A percentile compares a stretch with the other conserved stretches of the same genome.
These are phyloP conservation scores for Antheraea assamensis DNA, from an alignment of 2,888 invertebrate genomes.

Conservation along the genomic window DNA sequence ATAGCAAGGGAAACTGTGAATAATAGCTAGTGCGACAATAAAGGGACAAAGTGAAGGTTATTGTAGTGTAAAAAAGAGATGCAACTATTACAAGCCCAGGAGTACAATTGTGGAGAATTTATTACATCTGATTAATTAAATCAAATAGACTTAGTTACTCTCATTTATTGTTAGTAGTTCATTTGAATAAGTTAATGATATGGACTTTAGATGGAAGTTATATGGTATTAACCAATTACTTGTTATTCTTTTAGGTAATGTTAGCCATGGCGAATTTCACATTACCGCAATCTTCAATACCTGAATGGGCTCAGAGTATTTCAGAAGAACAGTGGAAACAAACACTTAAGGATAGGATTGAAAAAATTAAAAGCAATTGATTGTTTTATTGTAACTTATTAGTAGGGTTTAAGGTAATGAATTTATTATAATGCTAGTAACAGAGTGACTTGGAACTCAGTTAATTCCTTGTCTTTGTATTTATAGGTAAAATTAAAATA, in stretches of 20 bases:
- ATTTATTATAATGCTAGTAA: neutral
- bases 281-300: conserved; percentile 84
- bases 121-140: too few species aligned
- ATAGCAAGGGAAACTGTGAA: too few species aligned
- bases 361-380: conserved; percentile 61
- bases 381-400: conserved; percentile 32
- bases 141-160: neutral
- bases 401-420: conserved; percentile 20
- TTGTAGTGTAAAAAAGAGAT: too few species aligned
- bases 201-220: too few species aligned
- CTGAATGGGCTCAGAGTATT: conserved; percentile 87
- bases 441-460: neutral
- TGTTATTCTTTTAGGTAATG: conserved; percentile 79
- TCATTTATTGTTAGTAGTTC: too few species aligned
- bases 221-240: neutral
- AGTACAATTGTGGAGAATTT: too few species aligned
- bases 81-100: too few species aligned
- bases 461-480: neutral
- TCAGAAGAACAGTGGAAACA: conserved; percentile 88
- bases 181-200: too few species aligned
- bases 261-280: conserved; percentile 86
- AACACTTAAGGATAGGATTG: conserved; percentile 83
- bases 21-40: too few species aligned
- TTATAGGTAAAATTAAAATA: neutral
- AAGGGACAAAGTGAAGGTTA: too few species aligned